Evolutionary conservation across 1,140 invertebrate genomes (phyloP), one percentile per base, ranked within the genome.

Genomic region (Zeugodacus cucurbitae): DNA sequence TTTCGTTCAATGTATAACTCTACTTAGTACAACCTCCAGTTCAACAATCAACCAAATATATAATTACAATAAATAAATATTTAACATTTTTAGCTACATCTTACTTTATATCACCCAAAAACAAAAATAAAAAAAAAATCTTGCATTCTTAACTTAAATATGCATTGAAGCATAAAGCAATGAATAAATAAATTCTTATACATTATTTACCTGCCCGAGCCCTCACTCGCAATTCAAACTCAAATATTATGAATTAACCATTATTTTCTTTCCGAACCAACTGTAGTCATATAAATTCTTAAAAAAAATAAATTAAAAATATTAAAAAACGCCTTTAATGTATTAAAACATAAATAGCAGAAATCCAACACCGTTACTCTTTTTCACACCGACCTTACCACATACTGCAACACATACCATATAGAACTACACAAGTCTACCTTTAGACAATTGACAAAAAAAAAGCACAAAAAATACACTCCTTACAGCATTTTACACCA

Each of bases 121-220:
- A 41, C 22, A 74, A 37, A 74, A 62, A 1, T 0, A n/a, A 86
- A 22, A 17, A 59, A 57, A 86, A 32, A 32, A 29, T 32, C 5
- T 86, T 34, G 10, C 62, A 64, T 64, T 62, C 14, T 88, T 85
- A 88, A 67, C 20, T n/a, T 86, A 11, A 88, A 88, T 67, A 78
- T 74, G 34, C 34, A 37, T 74, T 44, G 1, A 74, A 41, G 17
- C 20, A 37, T 17, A 70, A 74, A n/a, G n/a, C n/a, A n/a, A n/a
- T n/a, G n/a, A n/a, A 82, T 82, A 82, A 82, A 82, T 62, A 0
- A 48, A 74, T 74, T 74, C 6, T 48, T 82, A 48, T 82, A 67
- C 78, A 88, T 62, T 64, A 88, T 37, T 74, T 74, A 90, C 91
- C 91, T 91, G 91, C 91, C 91, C 91, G 91, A 92, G 90, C 91